Percentiles rank a stretch among this genome's conserved stretches.
Evolutionary conservation across 2,888 invertebrate species (phyloP).

Genomic region (Bimastos eiseni): DNA sequence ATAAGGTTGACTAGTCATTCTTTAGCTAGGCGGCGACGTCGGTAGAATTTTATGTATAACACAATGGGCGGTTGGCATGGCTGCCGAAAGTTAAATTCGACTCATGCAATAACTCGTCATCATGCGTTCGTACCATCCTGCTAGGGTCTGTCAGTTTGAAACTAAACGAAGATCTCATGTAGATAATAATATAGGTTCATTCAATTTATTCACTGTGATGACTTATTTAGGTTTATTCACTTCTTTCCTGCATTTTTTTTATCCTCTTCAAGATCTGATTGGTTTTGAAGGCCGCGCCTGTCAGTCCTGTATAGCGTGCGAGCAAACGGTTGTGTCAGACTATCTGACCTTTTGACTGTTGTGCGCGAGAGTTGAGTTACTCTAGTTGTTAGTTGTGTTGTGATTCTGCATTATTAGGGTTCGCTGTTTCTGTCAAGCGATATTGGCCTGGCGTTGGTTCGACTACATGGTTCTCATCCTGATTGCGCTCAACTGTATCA

Average conservation of each 20-base stretch:
- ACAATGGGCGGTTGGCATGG: no score
- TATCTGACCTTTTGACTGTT: not conserved
- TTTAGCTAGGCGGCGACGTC: no score
- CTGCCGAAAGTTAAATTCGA: no score
- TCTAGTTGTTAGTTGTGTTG: not conserved
- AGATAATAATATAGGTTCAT: no score
- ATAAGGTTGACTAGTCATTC: no score
- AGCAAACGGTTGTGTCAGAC: not conserved
- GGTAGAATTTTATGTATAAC: no score
- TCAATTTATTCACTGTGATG: no score
- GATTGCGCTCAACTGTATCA: slow-evolving; percentile 97
- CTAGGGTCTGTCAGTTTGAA: no score
- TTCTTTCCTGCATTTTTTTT: not conserved
- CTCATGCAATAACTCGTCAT: no score
- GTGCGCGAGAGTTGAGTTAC: not conserved
- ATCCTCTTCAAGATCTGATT: not conserved
- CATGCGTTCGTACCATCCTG: no score
- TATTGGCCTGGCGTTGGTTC: slow-evolving; percentile 80
- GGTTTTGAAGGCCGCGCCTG: not conserved
- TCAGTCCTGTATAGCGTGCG: not conserved
- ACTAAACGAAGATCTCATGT: no score
- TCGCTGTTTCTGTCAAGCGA: slow-evolving; percentile 51
- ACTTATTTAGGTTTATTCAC: not conserved
- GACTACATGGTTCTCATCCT: slow-evolving; percentile 93
- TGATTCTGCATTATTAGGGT: slow-evolving; percentile 43